phyloP scores from a whole-genome alignment of 2,113 vertebrate genomes.

The Elanoides forficatus region DNA sequence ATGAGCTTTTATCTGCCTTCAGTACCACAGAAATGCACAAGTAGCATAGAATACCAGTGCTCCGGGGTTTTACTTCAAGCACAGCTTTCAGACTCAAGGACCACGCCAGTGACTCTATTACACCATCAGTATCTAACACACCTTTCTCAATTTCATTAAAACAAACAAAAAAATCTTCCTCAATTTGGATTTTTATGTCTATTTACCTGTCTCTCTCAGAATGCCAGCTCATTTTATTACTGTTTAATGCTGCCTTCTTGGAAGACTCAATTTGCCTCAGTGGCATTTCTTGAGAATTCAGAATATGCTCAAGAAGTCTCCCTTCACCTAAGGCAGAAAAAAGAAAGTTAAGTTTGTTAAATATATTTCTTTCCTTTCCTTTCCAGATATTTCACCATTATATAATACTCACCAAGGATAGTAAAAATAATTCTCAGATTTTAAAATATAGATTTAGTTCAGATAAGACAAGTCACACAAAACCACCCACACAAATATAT shows the following conservation, averaged over 20 bases:
- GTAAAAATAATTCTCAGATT: background rate
- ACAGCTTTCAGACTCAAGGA: background rate
- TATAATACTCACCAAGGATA: background rate
- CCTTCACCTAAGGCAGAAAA: constrained; percentile 58
- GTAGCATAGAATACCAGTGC: fast-evolving
- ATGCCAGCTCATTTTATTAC: constrained; percentile 52
- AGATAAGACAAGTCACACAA: background rate
- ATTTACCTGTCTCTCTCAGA: constrained; percentile 76
- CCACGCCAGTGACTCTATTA: background rate
- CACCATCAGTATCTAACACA: background rate
- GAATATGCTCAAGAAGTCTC: constrained; percentile 63
- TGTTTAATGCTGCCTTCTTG: constrained; percentile 42
- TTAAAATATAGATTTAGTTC: background rate
- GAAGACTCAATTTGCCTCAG: constrained; percentile 25
- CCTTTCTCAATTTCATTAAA: background rate
- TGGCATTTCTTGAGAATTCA: constrained; percentile 59
- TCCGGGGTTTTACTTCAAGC: background rate
- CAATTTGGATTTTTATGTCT: background rate
- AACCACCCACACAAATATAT: background rate
- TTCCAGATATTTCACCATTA: background rate
- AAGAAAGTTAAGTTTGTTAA: background rate
- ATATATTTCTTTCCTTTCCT: background rate
- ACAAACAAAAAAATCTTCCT: background rate
- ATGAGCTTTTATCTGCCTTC: background rate
- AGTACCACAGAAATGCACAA: background rate